Conservation (phyloP, 2,113 vertebrate species). For the human region GRCh38 chr3:202001-202500, state of each 20-base stretch:
- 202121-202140: neutral
- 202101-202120: neutral
- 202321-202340: neutral
- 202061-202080: neutral
- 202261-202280: neutral
- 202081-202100: neutral
- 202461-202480: neutral
- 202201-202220: accelerated
- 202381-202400: neutral
- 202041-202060: neutral
- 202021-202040: neutral
- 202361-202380: neutral
- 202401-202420: neutral
- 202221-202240: neutral
- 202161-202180: neutral
- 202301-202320: neutral
- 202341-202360: neutral
- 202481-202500: neutral
- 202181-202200: neutral
- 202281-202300: neutral
- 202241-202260: neutral
- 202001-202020: neutral
- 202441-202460: neutral
- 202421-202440: neutral
- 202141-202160: neutral